phyloP scores from a whole-genome alignment of 2,113 vertebrate species.

The Phyllostomus discolor region DNA sequence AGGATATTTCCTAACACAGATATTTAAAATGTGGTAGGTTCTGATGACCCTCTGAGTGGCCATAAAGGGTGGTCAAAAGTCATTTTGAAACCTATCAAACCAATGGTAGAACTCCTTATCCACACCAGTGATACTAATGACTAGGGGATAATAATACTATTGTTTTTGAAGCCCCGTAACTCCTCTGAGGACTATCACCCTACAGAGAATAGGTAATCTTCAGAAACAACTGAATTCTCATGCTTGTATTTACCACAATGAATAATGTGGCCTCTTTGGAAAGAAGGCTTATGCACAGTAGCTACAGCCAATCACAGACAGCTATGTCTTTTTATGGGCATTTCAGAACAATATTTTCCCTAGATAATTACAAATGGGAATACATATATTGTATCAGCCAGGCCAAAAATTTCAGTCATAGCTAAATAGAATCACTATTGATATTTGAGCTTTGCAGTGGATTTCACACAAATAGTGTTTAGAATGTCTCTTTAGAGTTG shows the following conservation, averaged over 20 bases:
- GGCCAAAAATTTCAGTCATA: constrained; percentile 16
- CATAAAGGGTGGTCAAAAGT: background rate
- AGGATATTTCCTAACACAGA: background rate
- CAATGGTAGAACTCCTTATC: background rate
- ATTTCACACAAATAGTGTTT: constrained; percentile 5
- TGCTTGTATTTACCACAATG: background rate
- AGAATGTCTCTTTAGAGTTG: background rate
- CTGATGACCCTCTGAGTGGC: background rate
- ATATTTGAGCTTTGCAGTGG: background rate
- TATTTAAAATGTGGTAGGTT: background rate
- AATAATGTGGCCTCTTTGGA: constrained; percentile 13
- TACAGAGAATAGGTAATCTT: constrained; percentile 14
- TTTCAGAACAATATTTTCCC: background rate
- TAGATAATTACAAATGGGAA: constrained; percentile 34
- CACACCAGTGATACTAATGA: background rate
- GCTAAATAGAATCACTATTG: background rate
- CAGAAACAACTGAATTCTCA: constrained; percentile 21
- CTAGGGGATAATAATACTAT: background rate
- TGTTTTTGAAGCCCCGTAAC: background rate
- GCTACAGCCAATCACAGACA: background rate
- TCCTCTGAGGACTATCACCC: background rate
- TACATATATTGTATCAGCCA: constrained; percentile 32
- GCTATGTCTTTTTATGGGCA: background rate
- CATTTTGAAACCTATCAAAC: background rate
- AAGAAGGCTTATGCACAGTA: background rate